These are phyloP conservation scores for Epistrophe eligans DNA, from an alignment of 2,888 invertebrate genomes.

Conservation along the genomic window DNA sequence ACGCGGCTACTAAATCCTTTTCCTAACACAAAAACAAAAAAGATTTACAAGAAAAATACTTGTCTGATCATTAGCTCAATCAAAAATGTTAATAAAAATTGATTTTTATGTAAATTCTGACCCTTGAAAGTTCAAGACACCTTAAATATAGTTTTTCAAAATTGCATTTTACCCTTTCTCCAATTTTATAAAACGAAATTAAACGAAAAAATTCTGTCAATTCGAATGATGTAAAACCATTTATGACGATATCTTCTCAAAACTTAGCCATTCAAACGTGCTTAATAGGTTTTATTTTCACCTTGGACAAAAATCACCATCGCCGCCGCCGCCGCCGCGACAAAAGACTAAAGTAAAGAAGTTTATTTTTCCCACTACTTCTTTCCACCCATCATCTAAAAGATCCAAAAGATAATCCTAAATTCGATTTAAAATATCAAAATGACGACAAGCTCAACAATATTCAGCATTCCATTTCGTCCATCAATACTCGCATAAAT, in stretches of 20 bases:
- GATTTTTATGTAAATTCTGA: conserved; percentile 51
- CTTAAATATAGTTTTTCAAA: conserved; percentile 34
- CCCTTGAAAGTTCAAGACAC: conserved; percentile 55
- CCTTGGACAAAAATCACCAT: background rate
- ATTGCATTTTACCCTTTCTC: conserved; percentile 58
- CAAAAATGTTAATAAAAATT: conserved; percentile 47
- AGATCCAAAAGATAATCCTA: conserved; percentile 21
- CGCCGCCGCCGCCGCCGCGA: background rate
- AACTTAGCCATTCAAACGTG: conserved; percentile 59
- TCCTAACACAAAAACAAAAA: background rate
- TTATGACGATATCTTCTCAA: conserved; percentile 63
- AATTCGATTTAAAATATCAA: conserved; percentile 74
- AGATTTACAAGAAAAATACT: conserved; percentile 4
- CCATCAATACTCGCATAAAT: conserved; percentile 75
- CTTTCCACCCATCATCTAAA: conserved; percentile 12
- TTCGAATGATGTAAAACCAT: conserved; percentile 51
- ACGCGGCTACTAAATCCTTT: conserved; percentile 3
- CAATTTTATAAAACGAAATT: background rate
- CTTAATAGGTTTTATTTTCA: conserved; percentile 60
- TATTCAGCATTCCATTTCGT: conserved; percentile 72
- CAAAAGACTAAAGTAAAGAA: conserved; percentile 29
- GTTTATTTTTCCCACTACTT: background rate
- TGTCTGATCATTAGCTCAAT: conserved; percentile 23
- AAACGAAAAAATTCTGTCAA: conserved; percentile 13
- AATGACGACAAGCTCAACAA: conserved; percentile 67